phyloP scores from a whole-genome alignment of 1,140 invertebrate genomes.

The Drosophila leontia region DNA sequence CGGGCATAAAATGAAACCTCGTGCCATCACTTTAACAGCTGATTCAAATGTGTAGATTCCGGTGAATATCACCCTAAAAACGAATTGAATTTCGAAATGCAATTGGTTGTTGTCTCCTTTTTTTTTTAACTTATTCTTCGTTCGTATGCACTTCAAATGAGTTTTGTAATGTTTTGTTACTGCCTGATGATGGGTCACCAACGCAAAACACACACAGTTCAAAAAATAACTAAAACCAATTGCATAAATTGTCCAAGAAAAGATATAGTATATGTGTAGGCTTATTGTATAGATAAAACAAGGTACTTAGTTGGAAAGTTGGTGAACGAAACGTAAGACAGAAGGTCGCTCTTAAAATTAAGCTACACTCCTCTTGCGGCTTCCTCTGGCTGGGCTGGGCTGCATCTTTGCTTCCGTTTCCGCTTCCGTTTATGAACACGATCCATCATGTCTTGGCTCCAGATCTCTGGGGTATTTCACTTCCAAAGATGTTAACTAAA shows the following conservation, averaged over 20 bases:
- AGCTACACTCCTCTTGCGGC: constrained; percentile 8
- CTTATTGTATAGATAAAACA: constrained; percentile 24
- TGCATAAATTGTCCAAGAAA: constrained; percentile 26
- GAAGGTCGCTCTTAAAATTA: constrained; percentile 38
- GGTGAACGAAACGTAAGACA: not conserved
- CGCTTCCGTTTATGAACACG: not conserved
- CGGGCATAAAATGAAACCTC: constrained; percentile 99
- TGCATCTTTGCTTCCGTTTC: not conserved
- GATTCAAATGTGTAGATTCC: constrained; percentile 99
- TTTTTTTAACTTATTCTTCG: constrained; percentile 34
- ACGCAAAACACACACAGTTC: constrained; percentile 25
- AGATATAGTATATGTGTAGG: constrained; percentile 9
- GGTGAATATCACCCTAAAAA: constrained; percentile 98
- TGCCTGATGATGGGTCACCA: constrained; percentile 49
- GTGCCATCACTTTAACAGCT: constrained; percentile 98
- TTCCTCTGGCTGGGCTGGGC: not conserved
- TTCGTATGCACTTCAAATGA: constrained; percentile 33
- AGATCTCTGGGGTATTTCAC: not conserved
- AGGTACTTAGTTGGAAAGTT: constrained; percentile 3
- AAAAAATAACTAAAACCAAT: constrained; percentile 42
- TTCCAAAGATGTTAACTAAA: not conserved
- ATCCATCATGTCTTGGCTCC: constrained; percentile 1
- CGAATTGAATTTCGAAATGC: constrained; percentile 85
- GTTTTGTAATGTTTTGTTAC: constrained; percentile 11
- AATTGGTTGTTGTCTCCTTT: constrained; percentile 68